Evolutionary conservation across 92 coral and sea anemone species (phyloP), one percentile per base, ranked within the genome.

Genomic region (Anthopleura xanthogrammica): DNA sequence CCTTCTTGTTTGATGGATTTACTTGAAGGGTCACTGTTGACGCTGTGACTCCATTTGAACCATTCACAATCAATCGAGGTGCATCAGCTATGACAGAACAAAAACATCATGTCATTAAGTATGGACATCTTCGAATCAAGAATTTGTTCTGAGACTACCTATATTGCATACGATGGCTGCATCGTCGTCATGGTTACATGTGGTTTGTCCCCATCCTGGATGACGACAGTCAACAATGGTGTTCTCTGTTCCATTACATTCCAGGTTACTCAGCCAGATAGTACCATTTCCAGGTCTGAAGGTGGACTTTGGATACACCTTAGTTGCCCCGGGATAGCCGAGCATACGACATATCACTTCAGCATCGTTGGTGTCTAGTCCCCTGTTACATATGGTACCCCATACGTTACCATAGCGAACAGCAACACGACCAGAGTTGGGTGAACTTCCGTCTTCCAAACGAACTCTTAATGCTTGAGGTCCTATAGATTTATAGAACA

Each of bases 181-280:
- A 29, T 78, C 81, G n/a, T 78, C 43, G 65, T 78, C 81, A 19
- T 78, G 81, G 72, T 36, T n/a, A 57, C 81, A 78, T 17, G 17
- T 64, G n/a, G 81, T 14, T 40, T 78, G 65, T 20, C 81, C 81
- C 81, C 81, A 78, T 52, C 81, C 68, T 52, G 42, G 41, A 55
- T 78, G 81, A 55, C 46, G 43, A 10, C 81, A 78, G 41, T 78
- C 60, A 19, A 29, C 81, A 48, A 78, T 78, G 4, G 81, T 57
- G 41, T 52, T 57, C 60, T 78, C 81, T 54, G 64, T 14, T 22
- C 81, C 81, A 29, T 52, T 57, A 78, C 81, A 78, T 2, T 24
- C 81, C 58, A 78, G 42, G 17, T 78, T 52, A 57, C 68, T 57
- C 17, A 78, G 41, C 81, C 81, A 78, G 17, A 57, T 78, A 64